Evolutionary conservation across 2,888 invertebrate genomes (phyloP), one percentile per base, ranked within the genome.

Genomic region (Drosophila greeni): DNA sequence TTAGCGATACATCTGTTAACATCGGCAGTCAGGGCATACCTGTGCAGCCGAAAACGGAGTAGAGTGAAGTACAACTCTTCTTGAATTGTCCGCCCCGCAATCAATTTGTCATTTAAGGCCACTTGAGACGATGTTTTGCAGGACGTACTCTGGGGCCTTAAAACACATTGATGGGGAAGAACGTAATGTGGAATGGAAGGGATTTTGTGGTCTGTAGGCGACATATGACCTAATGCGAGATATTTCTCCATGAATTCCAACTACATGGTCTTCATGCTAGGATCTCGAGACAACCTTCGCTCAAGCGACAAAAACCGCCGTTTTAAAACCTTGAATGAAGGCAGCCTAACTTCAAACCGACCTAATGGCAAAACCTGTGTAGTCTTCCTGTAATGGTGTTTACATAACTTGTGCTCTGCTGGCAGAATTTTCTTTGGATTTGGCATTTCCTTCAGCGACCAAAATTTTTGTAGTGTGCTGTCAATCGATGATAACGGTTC

Each of bases 41-140:
- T 29, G 29, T 45, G n/a, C 43, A 26, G 29, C n/a, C 43, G 29
- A 16, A 45, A 29, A 18, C 43, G 43, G 43, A 45, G 16, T 9
- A 4, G 12, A 31, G 12, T 31, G 12, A 12, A 31, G 31, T 31
- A 5, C 12, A 31, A 12, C 31, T 31, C 31, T 12, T 31, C 12
- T 12, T 31, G 12, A 31, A 31, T 14, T 12, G 31, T 12, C 31
- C 12, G 12, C 12, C 31, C 31, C 8, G 7, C 34, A 7, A 34
- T 42, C 8, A 42, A 5, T 1, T 16, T 36, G 16, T 36, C 16
- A 18, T 37, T 37, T 4, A 18, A 37, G 11, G 18, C 37, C 37
- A 18, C 11, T 11, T 37, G 29, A 29, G 29, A 29, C 20, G 9
- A 29, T 8, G 29, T 29, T 9, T 29, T 29, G 9, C 29, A 29